Evolutionary conservation across 2,797 vertebrate genomes (phyloP), one percentile per base, ranked within the genome.

Genomic region (Sebastolobus alascanus): DNA sequence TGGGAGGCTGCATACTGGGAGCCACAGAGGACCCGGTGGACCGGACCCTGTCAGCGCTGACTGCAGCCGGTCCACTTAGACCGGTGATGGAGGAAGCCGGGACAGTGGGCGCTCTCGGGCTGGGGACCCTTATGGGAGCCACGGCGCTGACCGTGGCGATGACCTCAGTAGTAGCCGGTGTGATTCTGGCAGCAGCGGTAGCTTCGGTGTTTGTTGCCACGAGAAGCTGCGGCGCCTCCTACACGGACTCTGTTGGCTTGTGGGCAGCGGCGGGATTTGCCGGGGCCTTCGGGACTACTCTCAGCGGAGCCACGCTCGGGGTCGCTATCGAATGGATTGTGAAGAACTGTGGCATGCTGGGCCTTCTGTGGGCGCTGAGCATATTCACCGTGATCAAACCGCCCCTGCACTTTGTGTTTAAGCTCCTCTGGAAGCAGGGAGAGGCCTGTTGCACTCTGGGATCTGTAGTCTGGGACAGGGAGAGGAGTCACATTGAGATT

Each of bases 1-100:
- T 95, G 14, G 94, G 84, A 54, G 95, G 95, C 80, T 92, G 84
- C 82, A 89, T 90, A 16, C 87, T 96, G 73, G 95, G 94, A 59
- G 88, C 85, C 59, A 94, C 87, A 0, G 92, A 95, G 70, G 85
- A 86, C 25, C 93, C 93, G 2, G 85, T 94, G 54, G 84, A 95
- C 72, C 38, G 43, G 38, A 87, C 58, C 20, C 40, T 94, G 59
- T 59, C 64, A 6, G 54, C 50, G 20, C 87, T 95, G 84, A 93
- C 90, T 10, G 68, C 84, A 38, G 84, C 79, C 3, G 67, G 60
- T 29, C 82, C 83, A 2, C 61, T 95, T 52, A 88, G 85, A 29
- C 92, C 93, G 0, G 14, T 96, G 64, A 72, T 85, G 38, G 91
- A 93, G 2, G 94, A 93, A 4, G 86, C 91, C 22, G 74, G 66